Percentiles rank a stretch among this genome's conserved stretches.
These are phyloP conservation scores for Tapirus indicus DNA, from an alignment of 2,797 vertebrate genomes.

Conservation along the genomic window DNA sequence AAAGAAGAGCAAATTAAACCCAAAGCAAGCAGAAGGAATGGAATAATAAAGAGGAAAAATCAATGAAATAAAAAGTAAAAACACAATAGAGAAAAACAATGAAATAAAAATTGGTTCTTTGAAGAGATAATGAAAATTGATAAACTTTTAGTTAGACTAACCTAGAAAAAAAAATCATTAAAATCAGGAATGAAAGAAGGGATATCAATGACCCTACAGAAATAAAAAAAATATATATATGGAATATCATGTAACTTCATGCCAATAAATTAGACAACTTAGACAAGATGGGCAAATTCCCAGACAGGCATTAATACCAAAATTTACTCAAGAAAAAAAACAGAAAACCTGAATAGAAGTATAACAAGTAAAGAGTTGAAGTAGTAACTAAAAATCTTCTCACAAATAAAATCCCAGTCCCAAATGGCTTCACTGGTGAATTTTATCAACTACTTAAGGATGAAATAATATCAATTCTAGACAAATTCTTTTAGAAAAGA, in stretches of 20 bases:
- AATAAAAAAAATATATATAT: background rate
- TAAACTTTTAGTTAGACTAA: background rate
- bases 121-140: background rate
- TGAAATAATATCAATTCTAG: conserved; percentile 10
- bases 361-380: conserved; percentile 1
- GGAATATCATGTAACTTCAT: background rate
- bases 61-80: background rate
- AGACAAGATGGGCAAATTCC: background rate
- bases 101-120: background rate
- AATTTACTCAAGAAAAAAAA: background rate
- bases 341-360: background rate
- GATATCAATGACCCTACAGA: background rate
- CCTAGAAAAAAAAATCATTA: background rate
- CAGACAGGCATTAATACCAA: background rate
- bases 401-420: background rate
- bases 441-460: background rate
- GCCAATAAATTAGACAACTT: background rate
- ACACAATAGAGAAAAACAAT: background rate
- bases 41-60: background rate
- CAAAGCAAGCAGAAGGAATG: background rate
- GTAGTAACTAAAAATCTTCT: background rate
- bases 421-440: background rate
- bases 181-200: background rate
- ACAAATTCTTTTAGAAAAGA: background rate
- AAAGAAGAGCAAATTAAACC: background rate